These are phyloP conservation scores for Colius striatus DNA, from an alignment of 2,113 vertebrate genomes.

Conservation along the genomic window DNA sequence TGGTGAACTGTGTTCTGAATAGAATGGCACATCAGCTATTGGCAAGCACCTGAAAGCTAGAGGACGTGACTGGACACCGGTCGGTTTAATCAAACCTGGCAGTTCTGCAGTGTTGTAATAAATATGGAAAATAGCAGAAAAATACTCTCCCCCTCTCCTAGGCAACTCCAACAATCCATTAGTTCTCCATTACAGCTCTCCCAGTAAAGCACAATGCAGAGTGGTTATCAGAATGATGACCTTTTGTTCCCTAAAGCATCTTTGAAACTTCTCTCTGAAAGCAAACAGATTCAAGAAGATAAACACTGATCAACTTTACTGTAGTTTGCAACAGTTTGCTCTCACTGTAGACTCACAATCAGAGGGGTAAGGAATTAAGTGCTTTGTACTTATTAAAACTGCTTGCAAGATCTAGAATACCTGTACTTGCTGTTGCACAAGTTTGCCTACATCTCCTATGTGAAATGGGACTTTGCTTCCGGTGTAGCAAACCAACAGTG, in stretches of 20 bases:
- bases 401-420: background rate
- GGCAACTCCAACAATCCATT: background rate
- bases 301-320: background rate
- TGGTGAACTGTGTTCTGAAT: background rate
- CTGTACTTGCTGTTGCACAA: background rate
- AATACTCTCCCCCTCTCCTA: background rate
- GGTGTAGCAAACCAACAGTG: background rate
- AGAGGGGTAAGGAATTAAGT: background rate
- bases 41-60: background rate
- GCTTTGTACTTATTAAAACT: background rate
- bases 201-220: background rate
- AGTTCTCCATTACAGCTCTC: background rate
- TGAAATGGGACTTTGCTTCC: background rate
- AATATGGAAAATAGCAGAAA: background rate
- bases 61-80: background rate
- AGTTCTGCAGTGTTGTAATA: background rate
- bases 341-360: background rate
- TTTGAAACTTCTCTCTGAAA: background rate
- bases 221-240: background rate
- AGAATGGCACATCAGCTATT: background rate
- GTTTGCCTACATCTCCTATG: background rate
- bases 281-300: background rate
- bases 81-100: background rate
- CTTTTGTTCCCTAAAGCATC: background rate
- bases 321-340: background rate